Evolutionary conservation across 2,797 vertebrate species (phyloP).

Genomic region (Scarus forsteni): DNA sequence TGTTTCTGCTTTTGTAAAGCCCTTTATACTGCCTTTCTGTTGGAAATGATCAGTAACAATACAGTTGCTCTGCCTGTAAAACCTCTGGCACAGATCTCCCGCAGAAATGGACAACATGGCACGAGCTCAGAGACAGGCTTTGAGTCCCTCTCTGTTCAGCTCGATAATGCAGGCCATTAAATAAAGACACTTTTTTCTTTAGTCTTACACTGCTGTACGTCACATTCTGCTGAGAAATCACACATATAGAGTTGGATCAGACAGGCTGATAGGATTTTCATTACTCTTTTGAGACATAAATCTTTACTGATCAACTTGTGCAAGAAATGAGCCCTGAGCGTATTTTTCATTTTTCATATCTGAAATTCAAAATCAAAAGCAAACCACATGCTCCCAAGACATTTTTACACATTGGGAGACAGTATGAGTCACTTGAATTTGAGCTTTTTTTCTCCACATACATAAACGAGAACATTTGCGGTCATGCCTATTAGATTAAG

Average conservation of each 20-base stretch:
- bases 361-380: neutral
- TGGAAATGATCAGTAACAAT: neutral
- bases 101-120: neutral
- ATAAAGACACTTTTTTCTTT: conserved; percentile 2
- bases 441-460: neutral
- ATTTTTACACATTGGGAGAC: neutral
- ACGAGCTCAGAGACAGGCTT: neutral
- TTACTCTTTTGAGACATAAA: conserved; percentile 17
- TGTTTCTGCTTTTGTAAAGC: neutral
- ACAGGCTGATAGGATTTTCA: neutral
- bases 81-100: too few species aligned
- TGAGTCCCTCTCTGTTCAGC: too few species aligned
- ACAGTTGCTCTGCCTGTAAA: neutral
- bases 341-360: neutral
- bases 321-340: neutral
- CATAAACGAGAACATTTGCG: conserved; percentile 10
- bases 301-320: neutral
- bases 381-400: neutral
- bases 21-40: neutral
- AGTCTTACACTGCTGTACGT: neutral
- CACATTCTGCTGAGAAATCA: neutral
- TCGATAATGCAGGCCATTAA: conserved; percentile 28
- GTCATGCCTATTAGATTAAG: neutral
- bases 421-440: neutral
- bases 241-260: neutral